Evolutionary conservation across 2,888 invertebrate genomes (phyloP), one percentile per base, ranked within the genome.

Genomic region (Trisateles emortualis): DNA sequence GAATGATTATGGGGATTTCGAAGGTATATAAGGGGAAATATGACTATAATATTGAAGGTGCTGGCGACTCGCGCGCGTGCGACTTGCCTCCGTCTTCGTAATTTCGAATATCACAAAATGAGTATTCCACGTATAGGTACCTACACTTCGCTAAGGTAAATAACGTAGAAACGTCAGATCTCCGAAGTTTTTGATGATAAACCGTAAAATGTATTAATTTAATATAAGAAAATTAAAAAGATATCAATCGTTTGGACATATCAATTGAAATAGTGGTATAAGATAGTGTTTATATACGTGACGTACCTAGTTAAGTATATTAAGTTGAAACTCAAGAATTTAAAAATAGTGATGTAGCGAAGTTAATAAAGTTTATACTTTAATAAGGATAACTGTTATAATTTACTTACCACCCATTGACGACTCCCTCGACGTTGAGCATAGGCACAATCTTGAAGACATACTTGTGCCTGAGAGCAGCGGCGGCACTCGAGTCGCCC

Each of bases 381-480:
- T 54, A 82, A 76, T 79, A 79, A 70, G 54, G 36, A 59, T 48
- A 35, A 17, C 19, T 63, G 69, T 81, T 78, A 84, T 50, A 79
- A 79, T 83, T 78, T 39, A 94, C 94, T 95, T 81, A 96, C 96
- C 96, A 96, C 70, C 97, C 97, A 83, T 97, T 96, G 83, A 97
- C 94, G 61, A 97, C 97, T 1, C 98, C 97, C 79, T 97, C 97
- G 13, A 96, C 96, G 86, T 98, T 98, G 66, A 98, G 94, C 97
- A 98, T 97, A 4, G 97, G 97, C 24, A 98, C 94, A 58, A 98
- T 94, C 88, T 97, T 97, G 94, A 98, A 97, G 67, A 97, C 94
- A 84, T 95, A 97, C 72, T 94, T 94, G 68, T 95, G 94, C 9
- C 97, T 92, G 0, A 96, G 90, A 11, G 94, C 93, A 9, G 90